A percentile compares a stretch with the other conserved stretches of the same genome.
These are phyloP conservation scores for Rhamnusium bicolor DNA, from an alignment of 2,888 invertebrate genomes.

Conservation along the genomic window DNA sequence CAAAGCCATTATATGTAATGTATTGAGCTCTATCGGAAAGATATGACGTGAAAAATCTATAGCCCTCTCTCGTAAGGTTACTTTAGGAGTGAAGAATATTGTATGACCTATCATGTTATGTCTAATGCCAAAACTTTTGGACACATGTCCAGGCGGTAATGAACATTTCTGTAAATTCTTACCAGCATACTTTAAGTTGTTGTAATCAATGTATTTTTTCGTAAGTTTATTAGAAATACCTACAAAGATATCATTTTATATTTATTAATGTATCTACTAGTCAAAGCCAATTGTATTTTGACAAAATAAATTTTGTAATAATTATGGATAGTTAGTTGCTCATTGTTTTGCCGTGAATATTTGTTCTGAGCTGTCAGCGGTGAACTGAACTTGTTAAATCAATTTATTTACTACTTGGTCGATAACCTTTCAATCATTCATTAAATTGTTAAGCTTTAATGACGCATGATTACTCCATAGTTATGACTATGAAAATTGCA, in stretches of 20 bases:
- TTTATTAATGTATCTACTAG: not conserved
- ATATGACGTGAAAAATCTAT: too few relatives aligned
- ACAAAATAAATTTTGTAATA: not conserved
- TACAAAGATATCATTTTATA: not conserved
- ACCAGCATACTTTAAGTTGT: too few relatives aligned
- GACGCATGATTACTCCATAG: slow-evolving; percentile 16
- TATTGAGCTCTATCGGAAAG: too few relatives aligned
- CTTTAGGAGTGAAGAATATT: too few relatives aligned
- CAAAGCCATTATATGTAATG: too few relatives aligned
- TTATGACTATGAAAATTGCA: slow-evolving; percentile 23
- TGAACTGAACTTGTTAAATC: slow-evolving; percentile 17
- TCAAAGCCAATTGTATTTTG: not conserved
- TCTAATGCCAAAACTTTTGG: too few relatives aligned
- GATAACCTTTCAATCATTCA: slow-evolving; percentile 32
- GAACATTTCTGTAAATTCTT: too few relatives aligned
- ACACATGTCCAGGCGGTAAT: too few relatives aligned
- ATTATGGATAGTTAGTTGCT: not conserved
- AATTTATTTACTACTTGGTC: slow-evolving; percentile 26
- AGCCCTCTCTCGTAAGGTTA: too few relatives aligned
- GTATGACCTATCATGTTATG: too few relatives aligned
- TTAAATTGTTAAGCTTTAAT: slow-evolving; percentile 30
- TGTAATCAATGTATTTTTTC: too few relatives aligned
- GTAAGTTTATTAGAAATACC: not conserved
- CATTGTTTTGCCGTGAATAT: not conserved
- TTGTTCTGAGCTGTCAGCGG: not conserved